Evolutionary conservation across 2,113 vertebrate species (phyloP), one percentile per base, ranked within the genome.

Genomic region (Bubo scandiacus): DNA sequence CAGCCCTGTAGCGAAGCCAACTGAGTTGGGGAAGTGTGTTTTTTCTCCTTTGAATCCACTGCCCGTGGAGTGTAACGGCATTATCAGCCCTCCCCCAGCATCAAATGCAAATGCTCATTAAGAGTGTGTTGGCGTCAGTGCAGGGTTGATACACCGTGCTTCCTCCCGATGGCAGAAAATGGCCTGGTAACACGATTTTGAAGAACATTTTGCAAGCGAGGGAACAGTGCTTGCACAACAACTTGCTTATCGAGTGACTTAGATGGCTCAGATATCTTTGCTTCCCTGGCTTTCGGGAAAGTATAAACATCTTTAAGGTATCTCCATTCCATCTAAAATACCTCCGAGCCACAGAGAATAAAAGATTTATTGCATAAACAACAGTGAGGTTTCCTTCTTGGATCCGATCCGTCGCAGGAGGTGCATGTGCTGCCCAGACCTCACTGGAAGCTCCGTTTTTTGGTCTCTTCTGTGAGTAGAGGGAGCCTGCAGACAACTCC

Each of bases 301-400:
- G 82, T 70, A 82, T 81, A 95, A 97, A 96, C 79, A 94, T 75
- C 81, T 66, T 77, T 0, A 2, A 81, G 84, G 80, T 96, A 97
- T 95, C 95, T 92, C 86, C 89, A 89, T 96, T 96, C 93, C 89
- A 92, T 88, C 94, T 70, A 12, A 95, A 96, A 97, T 96, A 92
- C 95, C 93, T 95, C 19, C 2, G 1, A 95, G 96, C 91, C 95
- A 86, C 79, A 32, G 45, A 49, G 88, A 81, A 92, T 20, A 58
- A 94, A 86, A 83, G 86, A 84, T 88, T 78, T 89, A 45, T 78
- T 92, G 67, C 86, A 91, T 86, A 84, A 95, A 83, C 77, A 73
- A 21, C 10, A 5, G 27, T 4, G 19, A 70, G 42, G 47, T 93
- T 93, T 92, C 72, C 92, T 93, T 73, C 77, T 96, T 36, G 68